These are phyloP conservation scores for Euura lappo DNA, from an alignment of 1,140 invertebrate genomes.

Conservation along the genomic window DNA sequence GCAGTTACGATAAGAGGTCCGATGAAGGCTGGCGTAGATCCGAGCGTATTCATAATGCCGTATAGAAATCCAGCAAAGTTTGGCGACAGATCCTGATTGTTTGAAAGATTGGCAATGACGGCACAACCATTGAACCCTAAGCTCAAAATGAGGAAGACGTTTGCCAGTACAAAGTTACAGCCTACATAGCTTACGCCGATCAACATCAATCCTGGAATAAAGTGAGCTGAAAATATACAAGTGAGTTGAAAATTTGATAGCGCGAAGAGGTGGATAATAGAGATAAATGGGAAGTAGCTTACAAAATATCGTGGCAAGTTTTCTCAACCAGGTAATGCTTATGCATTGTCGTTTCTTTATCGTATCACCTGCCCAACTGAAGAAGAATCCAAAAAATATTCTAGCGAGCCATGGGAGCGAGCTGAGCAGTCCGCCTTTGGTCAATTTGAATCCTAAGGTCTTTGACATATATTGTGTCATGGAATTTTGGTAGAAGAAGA, in stretches of 20 bases:
- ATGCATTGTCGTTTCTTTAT: slow-evolving; percentile 63
- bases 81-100: slow-evolving; percentile 81
- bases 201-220: slow-evolving; percentile 72
- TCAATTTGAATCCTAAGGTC: slow-evolving; percentile 81
- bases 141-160: slow-evolving; percentile 72
- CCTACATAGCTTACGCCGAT: slow-evolving; percentile 69
- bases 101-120: slow-evolving; percentile 79
- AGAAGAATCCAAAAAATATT: slow-evolving; percentile 69
- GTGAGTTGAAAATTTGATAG: not conserved
- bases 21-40: slow-evolving; percentile 70
- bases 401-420: slow-evolving; percentile 70
- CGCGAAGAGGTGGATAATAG: not conserved
- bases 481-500: slow-evolving; percentile 85
- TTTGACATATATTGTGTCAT: slow-evolving; percentile 67
- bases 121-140: slow-evolving; percentile 83
- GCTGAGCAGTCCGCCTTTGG: slow-evolving; percentile 69
- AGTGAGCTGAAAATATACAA: slow-evolving; percentile 64
- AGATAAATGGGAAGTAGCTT: slow-evolving; percentile 43
- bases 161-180: slow-evolving; percentile 66
- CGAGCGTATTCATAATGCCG: slow-evolving; percentile 75
- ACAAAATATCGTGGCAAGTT: slow-evolving; percentile 74
- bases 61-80: slow-evolving; percentile 79
- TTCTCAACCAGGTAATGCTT: slow-evolving; percentile 67
- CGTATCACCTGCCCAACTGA: slow-evolving; percentile 69
- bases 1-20: slow-evolving; percentile 59